Percentiles rank a stretch among this genome's conserved stretches.
Evolutionary conservation across 1,140 invertebrate species (phyloP).

Genomic region (Gonatopus flavifemur): DNA sequence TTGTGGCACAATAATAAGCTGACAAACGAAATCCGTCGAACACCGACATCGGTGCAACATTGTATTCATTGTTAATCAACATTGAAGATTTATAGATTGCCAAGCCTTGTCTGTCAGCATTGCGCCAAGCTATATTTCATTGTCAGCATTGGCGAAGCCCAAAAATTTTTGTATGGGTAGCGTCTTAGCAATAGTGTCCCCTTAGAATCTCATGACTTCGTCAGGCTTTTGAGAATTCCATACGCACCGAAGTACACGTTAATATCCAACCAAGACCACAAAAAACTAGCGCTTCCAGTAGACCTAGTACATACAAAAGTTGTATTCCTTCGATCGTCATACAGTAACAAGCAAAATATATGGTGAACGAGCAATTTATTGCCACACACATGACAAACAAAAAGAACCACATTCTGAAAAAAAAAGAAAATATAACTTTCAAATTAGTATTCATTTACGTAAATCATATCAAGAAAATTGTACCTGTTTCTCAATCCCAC

Average conservation of each 20-base stretch:
- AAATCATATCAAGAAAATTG: neutral
- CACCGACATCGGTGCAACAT: too few relatives aligned
- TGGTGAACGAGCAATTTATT: constrained; percentile 82
- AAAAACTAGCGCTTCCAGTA: constrained; percentile 80
- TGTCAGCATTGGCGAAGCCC: too few relatives aligned
- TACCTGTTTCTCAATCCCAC: constrained; percentile 79
- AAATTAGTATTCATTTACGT: neutral
- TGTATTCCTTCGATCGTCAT: constrained; percentile 84
- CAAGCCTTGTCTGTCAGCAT: too few relatives aligned
- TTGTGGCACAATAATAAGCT: too few relatives aligned
- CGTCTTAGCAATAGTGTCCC: too few relatives aligned
- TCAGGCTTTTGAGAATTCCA: too few relatives aligned
- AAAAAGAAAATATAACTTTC: constrained; percentile 13
- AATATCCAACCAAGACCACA: constrained; percentile 84
- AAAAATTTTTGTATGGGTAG: too few relatives aligned
- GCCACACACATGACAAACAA: constrained; percentile 83
- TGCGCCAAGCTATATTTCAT: too few relatives aligned
- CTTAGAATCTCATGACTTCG: too few relatives aligned
- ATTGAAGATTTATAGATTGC: too few relatives aligned
- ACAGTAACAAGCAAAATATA: constrained; percentile 87
- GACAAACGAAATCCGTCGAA: too few relatives aligned
- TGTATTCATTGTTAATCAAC: too few relatives aligned
- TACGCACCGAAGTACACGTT: constrained; percentile 81
- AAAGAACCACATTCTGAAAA: constrained; percentile 85
- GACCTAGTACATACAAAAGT: constrained; percentile 75